Evolutionary conservation across 2,113 vertebrate species (phyloP).

Genomic region (Lampris incognitus): DNA sequence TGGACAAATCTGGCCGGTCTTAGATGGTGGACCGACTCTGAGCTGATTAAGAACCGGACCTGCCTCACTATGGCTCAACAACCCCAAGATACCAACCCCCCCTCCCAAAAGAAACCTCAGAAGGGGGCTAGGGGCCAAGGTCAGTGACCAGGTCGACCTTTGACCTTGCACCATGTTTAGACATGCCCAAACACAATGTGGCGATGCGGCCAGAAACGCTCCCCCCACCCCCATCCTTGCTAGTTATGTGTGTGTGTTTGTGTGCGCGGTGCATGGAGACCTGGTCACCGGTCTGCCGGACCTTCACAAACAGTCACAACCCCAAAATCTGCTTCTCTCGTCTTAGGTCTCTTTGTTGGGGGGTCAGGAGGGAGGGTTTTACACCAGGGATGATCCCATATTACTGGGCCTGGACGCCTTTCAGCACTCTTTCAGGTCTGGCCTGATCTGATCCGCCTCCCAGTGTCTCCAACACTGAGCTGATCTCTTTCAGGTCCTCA

Average conservation of each 20-base stretch:
- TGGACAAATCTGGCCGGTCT: constrained; percentile 75
- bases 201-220: constrained; percentile 50
- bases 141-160: constrained; percentile 80
- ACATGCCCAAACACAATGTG: constrained; percentile 84
- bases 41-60: constrained; percentile 79
- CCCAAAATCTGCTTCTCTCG: constrained; percentile 70
- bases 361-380: constrained; percentile 71
- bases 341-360: constrained; percentile 75
- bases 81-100: constrained; percentile 72
- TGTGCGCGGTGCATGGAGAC: constrained; percentile 72
- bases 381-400: constrained; percentile 80
- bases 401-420: constrained; percentile 73
- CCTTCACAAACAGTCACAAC: constrained; percentile 21
- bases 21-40: constrained; percentile 69
- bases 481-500: constrained; percentile 74
- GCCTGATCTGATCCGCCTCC: constrained; percentile 69
- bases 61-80: constrained; percentile 67
- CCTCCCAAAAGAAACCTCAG: constrained; percentile 61
- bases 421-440: constrained; percentile 60
- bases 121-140: constrained; percentile 78
- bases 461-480: constrained; percentile 59
- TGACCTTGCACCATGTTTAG: constrained; percentile 86
- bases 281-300: constrained; percentile 64
- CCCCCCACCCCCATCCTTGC: constrained; percentile 3
- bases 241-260: constrained; percentile 39